Conservation (phyloP, 1,140 invertebrate genomes). For the Papilio helenus region DNA sequence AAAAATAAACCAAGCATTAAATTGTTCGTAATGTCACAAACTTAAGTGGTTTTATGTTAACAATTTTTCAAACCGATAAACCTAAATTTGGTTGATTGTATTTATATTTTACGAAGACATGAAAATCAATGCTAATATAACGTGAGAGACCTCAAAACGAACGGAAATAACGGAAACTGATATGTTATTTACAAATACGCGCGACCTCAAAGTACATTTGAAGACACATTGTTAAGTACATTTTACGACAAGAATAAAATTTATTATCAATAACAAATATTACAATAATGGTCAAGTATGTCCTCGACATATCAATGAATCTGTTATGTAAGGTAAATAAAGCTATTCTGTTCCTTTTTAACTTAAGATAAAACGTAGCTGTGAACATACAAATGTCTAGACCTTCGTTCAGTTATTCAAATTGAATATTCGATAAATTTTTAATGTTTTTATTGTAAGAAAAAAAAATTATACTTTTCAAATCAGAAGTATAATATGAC, state of each 20-base stretch:
- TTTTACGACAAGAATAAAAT: constrained; percentile 16
- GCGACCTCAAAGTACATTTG: constrained; percentile 9
- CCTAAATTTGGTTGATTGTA: background rate
- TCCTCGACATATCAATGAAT: constrained; percentile 18
- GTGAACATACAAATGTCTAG: background rate
- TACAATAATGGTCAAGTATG: background rate
- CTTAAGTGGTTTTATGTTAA: background rate
- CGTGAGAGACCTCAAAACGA: constrained; percentile 11
- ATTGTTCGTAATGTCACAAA: background rate
- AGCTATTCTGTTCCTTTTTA: background rate
- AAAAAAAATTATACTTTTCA: too few species aligned
- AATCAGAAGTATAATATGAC: too few species aligned
- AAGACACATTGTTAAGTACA: constrained; percentile 21
- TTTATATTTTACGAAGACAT: constrained; percentile 8
- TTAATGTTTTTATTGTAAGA: too few species aligned
- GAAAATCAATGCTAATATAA: constrained; percentile 29
- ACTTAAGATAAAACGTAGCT: background rate
- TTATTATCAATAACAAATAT: constrained; percentile 18
- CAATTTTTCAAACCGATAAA: constrained; percentile 5
- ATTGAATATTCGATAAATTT: background rate
- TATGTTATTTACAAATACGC: constrained; percentile 30
- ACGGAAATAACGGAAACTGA: constrained; percentile 35
- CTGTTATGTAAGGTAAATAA: constrained; percentile 4
- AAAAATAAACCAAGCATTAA: background rate
- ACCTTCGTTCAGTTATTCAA: background rate